Evolutionary conservation across 1,140 invertebrate genomes (phyloP).

Genomic region (Aleiodes sp.): DNA sequence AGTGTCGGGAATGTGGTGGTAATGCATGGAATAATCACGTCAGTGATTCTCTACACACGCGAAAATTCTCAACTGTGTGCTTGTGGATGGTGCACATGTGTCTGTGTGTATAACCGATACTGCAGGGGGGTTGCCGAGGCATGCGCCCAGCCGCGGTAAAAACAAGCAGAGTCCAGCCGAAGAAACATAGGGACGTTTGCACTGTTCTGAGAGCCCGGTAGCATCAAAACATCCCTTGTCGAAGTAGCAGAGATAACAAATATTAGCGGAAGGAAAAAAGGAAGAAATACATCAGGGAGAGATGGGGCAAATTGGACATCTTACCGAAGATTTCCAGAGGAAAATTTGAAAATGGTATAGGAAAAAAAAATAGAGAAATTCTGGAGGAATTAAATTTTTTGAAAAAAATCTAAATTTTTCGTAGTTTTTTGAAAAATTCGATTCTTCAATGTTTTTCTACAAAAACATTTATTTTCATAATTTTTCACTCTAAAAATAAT

Average conservation of each 20-base stretch:
- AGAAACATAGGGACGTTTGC: constrained; percentile 32
- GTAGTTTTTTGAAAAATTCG: no score
- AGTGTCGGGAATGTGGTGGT: background rate
- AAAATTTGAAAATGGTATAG: no score
- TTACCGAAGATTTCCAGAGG: no score
- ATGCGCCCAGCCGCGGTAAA: constrained; percentile 27
- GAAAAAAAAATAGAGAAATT: no score
- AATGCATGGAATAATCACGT: constrained; percentile 11
- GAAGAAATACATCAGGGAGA: background rate
- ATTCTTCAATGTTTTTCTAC: no score
- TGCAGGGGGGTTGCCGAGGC: constrained; percentile 37
- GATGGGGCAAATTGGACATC: no score
- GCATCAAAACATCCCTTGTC: background rate
- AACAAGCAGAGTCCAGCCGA: constrained; percentile 24
- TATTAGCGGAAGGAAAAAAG: background rate
- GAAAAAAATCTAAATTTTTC: no score
- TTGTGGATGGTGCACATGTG: constrained; percentile 6
- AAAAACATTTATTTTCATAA: no score
- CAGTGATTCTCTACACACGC: no score
- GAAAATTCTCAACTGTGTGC: no score
- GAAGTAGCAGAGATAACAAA: background rate
- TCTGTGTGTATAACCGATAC: constrained; percentile 42
- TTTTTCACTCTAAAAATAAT: no score
- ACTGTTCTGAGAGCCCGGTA: background rate
- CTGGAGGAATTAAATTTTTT: no score